Evolutionary conservation across 2,113 vertebrate genomes (phyloP).

Genomic region (Pelecanus crispus): DNA sequence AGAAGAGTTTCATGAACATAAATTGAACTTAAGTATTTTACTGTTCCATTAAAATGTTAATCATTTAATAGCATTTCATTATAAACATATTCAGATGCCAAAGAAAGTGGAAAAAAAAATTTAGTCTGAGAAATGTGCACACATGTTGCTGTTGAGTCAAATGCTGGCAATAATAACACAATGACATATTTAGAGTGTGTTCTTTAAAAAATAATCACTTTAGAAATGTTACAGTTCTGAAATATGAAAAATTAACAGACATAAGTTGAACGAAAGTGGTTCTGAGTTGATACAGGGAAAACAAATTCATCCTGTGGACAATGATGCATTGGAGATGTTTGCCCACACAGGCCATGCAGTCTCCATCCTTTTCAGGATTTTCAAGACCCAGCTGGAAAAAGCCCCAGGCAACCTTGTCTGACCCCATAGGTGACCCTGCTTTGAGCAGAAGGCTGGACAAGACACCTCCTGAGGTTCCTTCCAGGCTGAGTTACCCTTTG

Average conservation of each 20-base stretch:
- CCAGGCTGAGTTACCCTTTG: neutral
- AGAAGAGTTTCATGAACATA: neutral
- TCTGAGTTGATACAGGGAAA: neutral
- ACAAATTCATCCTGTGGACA: accelerated
- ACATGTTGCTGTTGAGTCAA: neutral
- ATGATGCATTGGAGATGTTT: neutral
- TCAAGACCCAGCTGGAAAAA: neutral
- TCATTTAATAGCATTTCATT: neutral
- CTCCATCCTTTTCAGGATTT: neutral
- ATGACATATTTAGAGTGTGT: neutral
- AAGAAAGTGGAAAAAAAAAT: neutral
- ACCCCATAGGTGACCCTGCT: neutral
- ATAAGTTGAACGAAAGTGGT: neutral
- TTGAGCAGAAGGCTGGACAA: neutral
- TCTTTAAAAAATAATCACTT: neutral
- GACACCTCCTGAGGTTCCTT: neutral
- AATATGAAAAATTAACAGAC: neutral
- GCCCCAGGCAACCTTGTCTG: neutral
- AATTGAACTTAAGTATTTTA: neutral
- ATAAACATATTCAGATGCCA: neutral
- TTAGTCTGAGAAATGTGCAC: neutral
- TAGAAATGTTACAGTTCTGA: neutral
- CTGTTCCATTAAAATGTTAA: neutral
- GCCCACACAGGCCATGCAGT: neutral
- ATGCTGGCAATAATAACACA: neutral